phyloP scores from a whole-genome alignment of 2,797 vertebrate species.

The Pipistrellus kuhlii region DNA sequence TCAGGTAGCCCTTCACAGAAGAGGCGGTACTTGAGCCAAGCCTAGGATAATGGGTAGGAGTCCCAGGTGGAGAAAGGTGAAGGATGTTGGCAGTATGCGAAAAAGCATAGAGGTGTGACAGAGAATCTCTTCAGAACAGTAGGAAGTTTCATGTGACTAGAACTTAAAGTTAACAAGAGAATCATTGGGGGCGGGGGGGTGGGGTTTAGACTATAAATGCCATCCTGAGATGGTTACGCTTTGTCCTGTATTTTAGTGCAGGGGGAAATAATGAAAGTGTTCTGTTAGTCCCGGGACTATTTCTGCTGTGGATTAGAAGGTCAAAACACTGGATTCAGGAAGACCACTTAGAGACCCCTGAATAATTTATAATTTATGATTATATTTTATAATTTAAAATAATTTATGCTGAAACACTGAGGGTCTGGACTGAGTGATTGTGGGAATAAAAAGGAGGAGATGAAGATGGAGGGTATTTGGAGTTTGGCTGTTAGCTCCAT shows the following conservation, averaged over 20 bases:
- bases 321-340: neutral
- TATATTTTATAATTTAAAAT: neutral
- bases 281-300: neutral
- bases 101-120: neutral
- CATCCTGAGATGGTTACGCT: neutral
- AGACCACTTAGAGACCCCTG: neutral
- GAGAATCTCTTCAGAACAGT: neutral
- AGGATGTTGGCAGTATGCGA: neutral
- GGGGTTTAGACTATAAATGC: neutral
- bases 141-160: neutral
- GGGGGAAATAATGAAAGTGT: neutral
- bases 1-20: neutral
- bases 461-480: neutral
- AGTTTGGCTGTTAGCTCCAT: neutral
- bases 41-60: neutral
- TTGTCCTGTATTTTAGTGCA: neutral
- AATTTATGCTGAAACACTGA: neutral
- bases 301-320: neutral
- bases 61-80: neutral
- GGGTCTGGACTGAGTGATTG: neutral
- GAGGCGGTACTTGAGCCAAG: neutral
- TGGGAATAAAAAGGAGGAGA: neutral
- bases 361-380: no score
- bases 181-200: neutral
- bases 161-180: constrained; percentile 1